These are phyloP conservation scores for Henricia sp. DNA, from an alignment of 53 echinoderm and acorn worm species.

Conservation along the genomic window DNA sequence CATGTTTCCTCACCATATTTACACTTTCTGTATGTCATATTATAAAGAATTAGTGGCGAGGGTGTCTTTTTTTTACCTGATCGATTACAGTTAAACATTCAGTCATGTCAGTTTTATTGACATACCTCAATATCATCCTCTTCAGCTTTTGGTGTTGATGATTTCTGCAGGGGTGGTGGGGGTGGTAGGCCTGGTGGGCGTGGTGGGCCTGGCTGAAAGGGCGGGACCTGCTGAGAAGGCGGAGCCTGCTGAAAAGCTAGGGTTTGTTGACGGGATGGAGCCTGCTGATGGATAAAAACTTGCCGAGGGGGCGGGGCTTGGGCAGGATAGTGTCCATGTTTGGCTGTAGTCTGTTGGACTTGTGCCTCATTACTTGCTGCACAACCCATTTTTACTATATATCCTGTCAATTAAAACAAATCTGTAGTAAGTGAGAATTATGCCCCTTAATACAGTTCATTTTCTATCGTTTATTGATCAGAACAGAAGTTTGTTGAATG, in stretches of 20 bases:
- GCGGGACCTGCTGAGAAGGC: slow-evolving; percentile 40
- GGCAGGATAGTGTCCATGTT: neutral
- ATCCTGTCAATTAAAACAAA: too few relatives aligned
- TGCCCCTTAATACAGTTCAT: too few relatives aligned
- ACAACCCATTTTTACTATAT: slow-evolving; percentile 67
- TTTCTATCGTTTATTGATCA: too few relatives aligned
- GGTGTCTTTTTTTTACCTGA: too few relatives aligned
- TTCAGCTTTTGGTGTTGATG: slow-evolving; percentile 16
- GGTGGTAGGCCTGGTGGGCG: slow-evolving; percentile 49
- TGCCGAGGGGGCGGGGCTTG: slow-evolving; percentile 26
- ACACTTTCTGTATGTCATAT: too few relatives aligned
- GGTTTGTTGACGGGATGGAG: slow-evolving; percentile 43
- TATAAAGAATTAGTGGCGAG: too few relatives aligned
- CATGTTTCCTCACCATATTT: too few relatives aligned
- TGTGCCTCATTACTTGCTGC: slow-evolving; percentile 19
- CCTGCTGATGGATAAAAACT: slow-evolving; percentile 31
- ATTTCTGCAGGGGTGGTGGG: slow-evolving; percentile 51
- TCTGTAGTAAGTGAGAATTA: too few relatives aligned
- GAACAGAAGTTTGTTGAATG: too few relatives aligned
- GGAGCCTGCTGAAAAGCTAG: slow-evolving; percentile 32
- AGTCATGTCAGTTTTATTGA: neutral
- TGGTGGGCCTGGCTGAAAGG: slow-evolving; percentile 60
- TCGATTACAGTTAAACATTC: too few relatives aligned
- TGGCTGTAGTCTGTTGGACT: slow-evolving; percentile 16
- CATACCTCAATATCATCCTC: slow-evolving; percentile 42